phyloP scores from a whole-genome alignment of 2,113 vertebrate genomes.

The Gambusia affinis region DNA sequence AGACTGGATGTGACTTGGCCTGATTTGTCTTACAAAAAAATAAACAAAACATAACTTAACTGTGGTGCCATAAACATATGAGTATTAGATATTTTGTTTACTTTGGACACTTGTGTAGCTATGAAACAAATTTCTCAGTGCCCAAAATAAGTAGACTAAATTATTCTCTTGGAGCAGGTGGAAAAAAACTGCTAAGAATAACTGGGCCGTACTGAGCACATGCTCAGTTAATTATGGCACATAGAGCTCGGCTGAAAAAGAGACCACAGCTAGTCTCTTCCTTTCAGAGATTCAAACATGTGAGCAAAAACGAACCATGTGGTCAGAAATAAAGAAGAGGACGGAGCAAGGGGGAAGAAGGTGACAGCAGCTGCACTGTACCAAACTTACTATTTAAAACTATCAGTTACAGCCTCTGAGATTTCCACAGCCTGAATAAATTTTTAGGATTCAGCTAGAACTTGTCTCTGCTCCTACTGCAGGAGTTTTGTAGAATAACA shows the following conservation, averaged over 20 bases:
- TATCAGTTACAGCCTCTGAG: neutral
- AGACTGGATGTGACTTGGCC: neutral
- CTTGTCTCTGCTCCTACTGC: neutral
- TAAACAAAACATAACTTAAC: neutral
- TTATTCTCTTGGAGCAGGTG: neutral
- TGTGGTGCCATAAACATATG: neutral
- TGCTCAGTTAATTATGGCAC: neutral
- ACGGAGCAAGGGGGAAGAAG: slow-evolving; percentile 11
- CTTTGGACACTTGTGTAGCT: neutral
- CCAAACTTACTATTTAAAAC: neutral
- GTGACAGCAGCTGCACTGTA: slow-evolving; percentile 54
- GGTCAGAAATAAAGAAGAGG: slow-evolving; percentile 39
- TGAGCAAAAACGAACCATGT: slow-evolving; percentile 33
- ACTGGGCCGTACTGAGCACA: neutral
- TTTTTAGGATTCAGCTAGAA: neutral
- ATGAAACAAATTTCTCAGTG: neutral
- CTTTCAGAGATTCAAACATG: slow-evolving; percentile 33
- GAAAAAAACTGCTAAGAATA: neutral
- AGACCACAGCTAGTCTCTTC: neutral
- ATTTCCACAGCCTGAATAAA: neutral
- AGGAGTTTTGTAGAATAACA: neutral
- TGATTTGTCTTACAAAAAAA: neutral
- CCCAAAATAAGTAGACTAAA: neutral
- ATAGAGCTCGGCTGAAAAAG: neutral
- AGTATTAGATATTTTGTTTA: neutral